These are phyloP conservation scores for Drosophila asahinai DNA, from an alignment of 1,140 invertebrate genomes.

Conservation along the genomic window DNA sequence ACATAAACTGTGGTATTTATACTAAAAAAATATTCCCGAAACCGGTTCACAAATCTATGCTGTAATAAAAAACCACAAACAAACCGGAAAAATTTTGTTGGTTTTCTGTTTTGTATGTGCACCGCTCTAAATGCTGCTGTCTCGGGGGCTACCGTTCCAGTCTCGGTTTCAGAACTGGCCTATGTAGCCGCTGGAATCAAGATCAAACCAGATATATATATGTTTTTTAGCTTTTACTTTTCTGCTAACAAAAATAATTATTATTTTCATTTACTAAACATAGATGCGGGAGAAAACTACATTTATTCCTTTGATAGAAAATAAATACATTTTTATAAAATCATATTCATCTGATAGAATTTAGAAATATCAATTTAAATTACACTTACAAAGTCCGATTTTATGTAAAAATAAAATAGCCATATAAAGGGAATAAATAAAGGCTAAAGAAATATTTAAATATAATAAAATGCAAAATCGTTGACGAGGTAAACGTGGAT, in stretches of 20 bases:
- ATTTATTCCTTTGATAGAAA: background rate
- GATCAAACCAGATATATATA: slow-evolving; percentile 18
- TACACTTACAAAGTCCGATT: background rate
- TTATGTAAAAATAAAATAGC: background rate
- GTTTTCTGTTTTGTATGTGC: slow-evolving; percentile 26
- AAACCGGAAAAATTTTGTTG: slow-evolving; percentile 64
- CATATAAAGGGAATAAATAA: background rate
- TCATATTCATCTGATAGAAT: background rate
- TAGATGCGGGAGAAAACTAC: background rate
- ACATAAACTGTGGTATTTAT: slow-evolving; percentile 72
- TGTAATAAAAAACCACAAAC: slow-evolving; percentile 74
- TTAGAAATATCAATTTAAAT: background rate
- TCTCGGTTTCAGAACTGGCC: slow-evolving; percentile 44
- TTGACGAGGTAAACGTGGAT: slow-evolving; percentile 33
- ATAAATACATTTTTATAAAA: background rate
- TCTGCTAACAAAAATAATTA: slow-evolving; percentile 6
- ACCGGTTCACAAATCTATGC: slow-evolving; percentile 66
- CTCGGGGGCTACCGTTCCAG: slow-evolving; percentile 46
- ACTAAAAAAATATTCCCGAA: slow-evolving; percentile 29
- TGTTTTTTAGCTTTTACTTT: slow-evolving; percentile 33
- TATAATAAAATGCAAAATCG: slow-evolving; percentile 41
- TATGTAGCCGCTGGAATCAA: slow-evolving; percentile 31
- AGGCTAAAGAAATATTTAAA: slow-evolving; percentile 7
- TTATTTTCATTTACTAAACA: background rate
- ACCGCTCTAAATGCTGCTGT: slow-evolving; percentile 44